Conservation (phyloP, 2,888 invertebrate species). For the Caenorhabditis doughertyi region DNA sequence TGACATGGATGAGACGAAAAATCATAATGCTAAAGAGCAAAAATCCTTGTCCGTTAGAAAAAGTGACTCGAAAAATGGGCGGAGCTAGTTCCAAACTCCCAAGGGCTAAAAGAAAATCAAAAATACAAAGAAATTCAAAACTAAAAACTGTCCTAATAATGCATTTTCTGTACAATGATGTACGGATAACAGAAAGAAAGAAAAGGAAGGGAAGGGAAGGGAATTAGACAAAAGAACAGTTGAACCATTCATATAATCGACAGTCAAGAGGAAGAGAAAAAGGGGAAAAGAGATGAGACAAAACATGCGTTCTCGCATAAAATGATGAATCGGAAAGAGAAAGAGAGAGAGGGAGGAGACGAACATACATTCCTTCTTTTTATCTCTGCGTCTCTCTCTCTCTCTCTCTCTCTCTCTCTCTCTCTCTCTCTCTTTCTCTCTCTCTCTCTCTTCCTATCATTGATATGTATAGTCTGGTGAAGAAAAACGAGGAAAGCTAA, state of each 20-base stretch:
- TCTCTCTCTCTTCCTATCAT: not conserved
- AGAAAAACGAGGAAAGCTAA: not conserved
- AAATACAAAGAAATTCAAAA: too few relatives aligned
- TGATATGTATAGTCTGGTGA: too few relatives aligned
- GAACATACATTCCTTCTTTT: not conserved
- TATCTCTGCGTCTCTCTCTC: not conserved
- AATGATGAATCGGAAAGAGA: not conserved
- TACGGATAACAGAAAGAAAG: not conserved
- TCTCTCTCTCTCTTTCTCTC: not conserved
- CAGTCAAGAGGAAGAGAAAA: not conserved
- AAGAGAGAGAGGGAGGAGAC: not conserved
- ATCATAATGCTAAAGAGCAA: too few relatives aligned
- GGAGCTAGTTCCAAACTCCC: too few relatives aligned
- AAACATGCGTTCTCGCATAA: constrained; percentile 34
- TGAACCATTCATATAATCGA: constrained; percentile 14
- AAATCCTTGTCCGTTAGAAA: too few relatives aligned
- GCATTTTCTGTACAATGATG: too few relatives aligned
- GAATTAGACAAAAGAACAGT: constrained; percentile 12
- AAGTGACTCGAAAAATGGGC: too few relatives aligned
- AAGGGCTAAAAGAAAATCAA: too few relatives aligned
- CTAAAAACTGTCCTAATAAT: too few relatives aligned
- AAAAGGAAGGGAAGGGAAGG: not conserved
- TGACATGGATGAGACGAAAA: too few relatives aligned
- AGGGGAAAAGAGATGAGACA: not conserved
- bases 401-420: not conserved